Conservation (phyloP, 1,140 invertebrate genomes). For the Drosophila micromelanica region DNA sequence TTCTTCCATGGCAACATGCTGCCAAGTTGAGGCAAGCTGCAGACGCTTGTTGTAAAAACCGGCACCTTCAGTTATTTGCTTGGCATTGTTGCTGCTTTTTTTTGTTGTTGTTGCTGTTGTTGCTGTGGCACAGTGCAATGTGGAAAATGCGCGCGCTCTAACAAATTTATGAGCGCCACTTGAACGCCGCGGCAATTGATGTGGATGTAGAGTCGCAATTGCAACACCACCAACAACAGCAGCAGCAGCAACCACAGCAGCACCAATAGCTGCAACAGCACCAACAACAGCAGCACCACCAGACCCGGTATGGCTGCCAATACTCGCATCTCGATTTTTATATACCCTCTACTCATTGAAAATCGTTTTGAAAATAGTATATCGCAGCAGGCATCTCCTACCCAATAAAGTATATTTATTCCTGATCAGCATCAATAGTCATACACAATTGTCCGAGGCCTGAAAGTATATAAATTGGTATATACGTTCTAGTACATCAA, state of each 20-base stretch:
- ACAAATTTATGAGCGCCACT: conserved; percentile 78
- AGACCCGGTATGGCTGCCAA: not conserved
- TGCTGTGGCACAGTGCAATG: conserved; percentile 60
- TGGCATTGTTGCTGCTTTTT: not conserved
- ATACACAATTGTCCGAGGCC: no score
- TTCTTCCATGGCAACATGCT: conserved; percentile 56
- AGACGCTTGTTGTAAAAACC: conserved; percentile 38
- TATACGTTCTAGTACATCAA: no score
- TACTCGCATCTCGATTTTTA: conserved; percentile 3
- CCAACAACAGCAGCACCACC: not conserved
- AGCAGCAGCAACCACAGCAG: conserved; percentile 32
- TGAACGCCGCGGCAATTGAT: conserved; percentile 52
- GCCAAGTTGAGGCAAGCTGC: conserved; percentile 28
- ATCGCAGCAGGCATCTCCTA: no score
- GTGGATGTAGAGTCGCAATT: conserved; percentile 54
- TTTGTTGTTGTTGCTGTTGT: conserved; percentile 11
- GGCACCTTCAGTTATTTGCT: conserved; percentile 30
- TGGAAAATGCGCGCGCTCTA: conserved; percentile 72
- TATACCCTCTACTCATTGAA: no score
- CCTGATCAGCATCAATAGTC: no score
- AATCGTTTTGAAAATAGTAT: no score
- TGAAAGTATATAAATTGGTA: no score
- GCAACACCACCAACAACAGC: conserved; percentile 48
- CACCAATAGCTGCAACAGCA: not conserved
- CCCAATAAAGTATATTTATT: no score